Conservation (phyloP, 2,888 invertebrate species). For the Acrobasis suavella region DNA sequence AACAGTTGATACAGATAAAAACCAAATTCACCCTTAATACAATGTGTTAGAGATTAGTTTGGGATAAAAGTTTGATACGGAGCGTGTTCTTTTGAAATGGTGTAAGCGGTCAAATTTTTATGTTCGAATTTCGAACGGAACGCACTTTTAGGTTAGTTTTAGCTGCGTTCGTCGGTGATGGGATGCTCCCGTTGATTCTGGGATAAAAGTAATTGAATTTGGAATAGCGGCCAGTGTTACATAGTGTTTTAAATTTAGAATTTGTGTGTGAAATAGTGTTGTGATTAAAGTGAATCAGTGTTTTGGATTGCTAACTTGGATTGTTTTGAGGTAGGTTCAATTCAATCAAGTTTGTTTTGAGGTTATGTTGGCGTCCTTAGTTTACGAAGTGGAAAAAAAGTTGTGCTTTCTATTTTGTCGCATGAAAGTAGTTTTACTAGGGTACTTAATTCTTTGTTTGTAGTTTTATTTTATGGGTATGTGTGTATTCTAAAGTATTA, state of each 20-base stretch:
- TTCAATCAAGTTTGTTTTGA: constrained; percentile 27
- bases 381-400: constrained; percentile 6
- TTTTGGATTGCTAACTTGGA: constrained; percentile 33
- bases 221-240: constrained; percentile 25
- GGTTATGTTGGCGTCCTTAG: constrained; percentile 29
- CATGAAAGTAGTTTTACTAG: background rate
- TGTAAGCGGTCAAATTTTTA: constrained; percentile 76
- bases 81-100: constrained; percentile 61
- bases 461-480: background rate
- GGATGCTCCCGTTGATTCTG: constrained; percentile 43
- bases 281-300: constrained; percentile 29
- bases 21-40: constrained; percentile 21
- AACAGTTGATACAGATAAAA: constrained; percentile 19
- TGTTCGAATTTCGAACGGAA: constrained; percentile 54
- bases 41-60: constrained; percentile 32
- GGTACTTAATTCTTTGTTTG: background rate
- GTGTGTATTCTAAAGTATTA: background rate
- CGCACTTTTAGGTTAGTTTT: constrained; percentile 72
- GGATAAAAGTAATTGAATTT: constrained; percentile 39
- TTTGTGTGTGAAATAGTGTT: constrained; percentile 23
- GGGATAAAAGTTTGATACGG: constrained; percentile 40
- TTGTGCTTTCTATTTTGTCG: background rate
- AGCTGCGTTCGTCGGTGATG: constrained; percentile 51
- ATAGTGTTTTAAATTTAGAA: constrained; percentile 29
- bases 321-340: constrained; percentile 28